Evolutionary conservation across 2,888 invertebrate species (phyloP).

Genomic region (Plutella xylostella): DNA sequence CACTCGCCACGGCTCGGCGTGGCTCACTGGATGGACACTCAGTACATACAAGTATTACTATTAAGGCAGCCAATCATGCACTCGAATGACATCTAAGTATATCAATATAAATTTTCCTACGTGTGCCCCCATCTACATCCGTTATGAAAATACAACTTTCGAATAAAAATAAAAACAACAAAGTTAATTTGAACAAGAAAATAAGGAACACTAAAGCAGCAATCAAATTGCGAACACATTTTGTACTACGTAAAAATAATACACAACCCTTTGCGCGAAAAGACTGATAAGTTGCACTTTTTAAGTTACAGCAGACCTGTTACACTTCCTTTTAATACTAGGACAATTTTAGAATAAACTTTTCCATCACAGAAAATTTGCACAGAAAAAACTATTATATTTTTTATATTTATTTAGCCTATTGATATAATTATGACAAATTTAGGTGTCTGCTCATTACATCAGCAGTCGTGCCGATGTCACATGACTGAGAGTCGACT

Average conservation of each 20-base stretch:
- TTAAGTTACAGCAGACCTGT: slow-evolving; percentile 45
- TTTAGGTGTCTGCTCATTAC: slow-evolving; percentile 54
- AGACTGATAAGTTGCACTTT: slow-evolving; percentile 67
- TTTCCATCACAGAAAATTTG: slow-evolving; percentile 65
- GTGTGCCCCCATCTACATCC: slow-evolving; percentile 7
- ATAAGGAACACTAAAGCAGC: slow-evolving; percentile 68
- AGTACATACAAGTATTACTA: slow-evolving; percentile 45
- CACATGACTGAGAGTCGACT: slow-evolving; percentile 50
- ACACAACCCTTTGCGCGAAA: slow-evolving; percentile 70
- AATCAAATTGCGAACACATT: slow-evolving; percentile 70
- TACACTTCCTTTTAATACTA: slow-evolving; percentile 50
- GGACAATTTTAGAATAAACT: slow-evolving; percentile 56
- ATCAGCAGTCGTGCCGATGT: slow-evolving; percentile 32
- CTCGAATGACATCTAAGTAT: slow-evolving; percentile 28
- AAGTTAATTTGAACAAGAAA: slow-evolving; percentile 53
- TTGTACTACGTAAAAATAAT: slow-evolving; percentile 70
- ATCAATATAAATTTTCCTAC: slow-evolving; percentile 6
- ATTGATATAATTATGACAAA: slow-evolving; percentile 56
- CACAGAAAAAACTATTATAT: slow-evolving; percentile 51
- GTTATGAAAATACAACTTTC: slow-evolving; percentile 4
- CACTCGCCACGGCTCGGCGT: slow-evolving; percentile 25
- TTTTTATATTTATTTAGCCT: slow-evolving; percentile 51
- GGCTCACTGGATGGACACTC: slow-evolving; percentile 39
- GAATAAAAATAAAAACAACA: slow-evolving; percentile 19
- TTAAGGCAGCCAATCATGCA: slow-evolving; percentile 54